These are phyloP conservation scores for Onychomys torridus DNA, from an alignment of 2,797 vertebrate genomes.

Conservation along the genomic window DNA sequence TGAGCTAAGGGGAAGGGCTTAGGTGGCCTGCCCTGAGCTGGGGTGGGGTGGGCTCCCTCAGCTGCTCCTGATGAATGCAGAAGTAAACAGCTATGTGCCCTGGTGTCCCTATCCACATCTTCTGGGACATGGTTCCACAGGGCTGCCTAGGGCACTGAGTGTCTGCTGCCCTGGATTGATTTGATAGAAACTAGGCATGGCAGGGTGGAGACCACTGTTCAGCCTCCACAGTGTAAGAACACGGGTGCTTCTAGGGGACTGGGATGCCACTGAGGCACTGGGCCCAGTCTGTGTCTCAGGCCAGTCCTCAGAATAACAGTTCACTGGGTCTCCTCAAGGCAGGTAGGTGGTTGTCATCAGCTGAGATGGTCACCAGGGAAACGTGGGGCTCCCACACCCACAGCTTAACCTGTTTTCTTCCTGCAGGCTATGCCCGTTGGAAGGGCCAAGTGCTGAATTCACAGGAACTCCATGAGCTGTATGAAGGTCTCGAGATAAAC, in stretches of 20 bases:
- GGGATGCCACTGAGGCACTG: background rate
- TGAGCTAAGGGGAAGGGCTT: rapidly evolving
- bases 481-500: constrained; percentile 96
- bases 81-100: rapidly evolving
- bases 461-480: constrained; percentile 95
- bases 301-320: rapidly evolving
- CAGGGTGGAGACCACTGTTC: too few species aligned
- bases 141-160: background rate
- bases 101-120: rapidly evolving
- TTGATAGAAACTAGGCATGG: background rate
- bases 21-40: background rate
- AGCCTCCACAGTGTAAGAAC: background rate
- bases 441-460: constrained; percentile 97
- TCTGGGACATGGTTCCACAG: rapidly evolving
- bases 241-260: rapidly evolving
- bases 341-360: rapidly evolving
- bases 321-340: background rate
- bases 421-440: constrained; percentile 96
- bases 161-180: background rate
- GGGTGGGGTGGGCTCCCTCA: background rate
- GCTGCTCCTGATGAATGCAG: background rate
- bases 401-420: background rate
- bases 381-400: rapidly evolving
- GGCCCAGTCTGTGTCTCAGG: background rate
- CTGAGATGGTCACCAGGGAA: rapidly evolving